These are phyloP conservation scores for Belgica antarctica DNA, from an alignment of 2,888 invertebrate species.

Conservation along the genomic window DNA sequence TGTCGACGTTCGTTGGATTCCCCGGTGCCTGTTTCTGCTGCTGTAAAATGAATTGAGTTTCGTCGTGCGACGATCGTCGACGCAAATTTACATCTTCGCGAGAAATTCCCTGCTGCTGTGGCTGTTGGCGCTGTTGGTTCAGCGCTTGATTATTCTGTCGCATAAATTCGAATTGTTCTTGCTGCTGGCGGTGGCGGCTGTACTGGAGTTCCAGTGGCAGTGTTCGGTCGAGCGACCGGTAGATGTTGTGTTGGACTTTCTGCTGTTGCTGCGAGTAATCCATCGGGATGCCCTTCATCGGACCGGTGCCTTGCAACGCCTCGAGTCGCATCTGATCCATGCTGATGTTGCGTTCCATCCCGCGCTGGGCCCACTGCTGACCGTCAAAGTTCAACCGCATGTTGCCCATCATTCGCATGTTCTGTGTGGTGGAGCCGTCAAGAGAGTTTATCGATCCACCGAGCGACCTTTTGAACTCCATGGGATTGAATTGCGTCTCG, in stretches of 20 bases:
- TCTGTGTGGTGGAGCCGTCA: slow-evolving; percentile 46
- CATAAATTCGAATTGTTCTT: slow-evolving; percentile 46
- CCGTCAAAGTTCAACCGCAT: slow-evolving; percentile 45
- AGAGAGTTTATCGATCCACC: slow-evolving; percentile 47
- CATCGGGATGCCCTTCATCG: slow-evolving; percentile 47
- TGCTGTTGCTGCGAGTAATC: slow-evolving; percentile 50
- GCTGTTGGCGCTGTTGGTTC: slow-evolving; percentile 43
- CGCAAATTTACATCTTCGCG: slow-evolving; percentile 55
- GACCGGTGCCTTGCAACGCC: slow-evolving; percentile 43
- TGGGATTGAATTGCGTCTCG: slow-evolving; percentile 45
- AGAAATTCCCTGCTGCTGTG: slow-evolving; percentile 49
- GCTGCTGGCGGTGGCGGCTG: slow-evolving; percentile 53
- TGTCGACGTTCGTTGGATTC: slow-evolving; percentile 25
- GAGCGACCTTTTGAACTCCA: slow-evolving; percentile 46
- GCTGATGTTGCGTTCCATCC: slow-evolving; percentile 49
- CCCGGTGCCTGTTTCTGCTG: slow-evolving; percentile 17
- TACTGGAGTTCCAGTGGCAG: slow-evolving; percentile 54
- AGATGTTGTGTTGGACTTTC: slow-evolving; percentile 52
- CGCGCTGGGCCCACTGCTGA: slow-evolving; percentile 45
- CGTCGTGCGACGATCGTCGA: slow-evolving; percentile 55
- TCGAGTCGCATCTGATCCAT: slow-evolving; percentile 47
- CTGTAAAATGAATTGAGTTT: slow-evolving; percentile 49
- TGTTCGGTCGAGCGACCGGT: slow-evolving; percentile 55
- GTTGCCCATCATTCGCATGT: slow-evolving; percentile 46
- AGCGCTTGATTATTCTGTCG: slow-evolving; percentile 49